phyloP scores from a whole-genome alignment of 2,888 invertebrate species.

The Drosophila rubida region DNA sequence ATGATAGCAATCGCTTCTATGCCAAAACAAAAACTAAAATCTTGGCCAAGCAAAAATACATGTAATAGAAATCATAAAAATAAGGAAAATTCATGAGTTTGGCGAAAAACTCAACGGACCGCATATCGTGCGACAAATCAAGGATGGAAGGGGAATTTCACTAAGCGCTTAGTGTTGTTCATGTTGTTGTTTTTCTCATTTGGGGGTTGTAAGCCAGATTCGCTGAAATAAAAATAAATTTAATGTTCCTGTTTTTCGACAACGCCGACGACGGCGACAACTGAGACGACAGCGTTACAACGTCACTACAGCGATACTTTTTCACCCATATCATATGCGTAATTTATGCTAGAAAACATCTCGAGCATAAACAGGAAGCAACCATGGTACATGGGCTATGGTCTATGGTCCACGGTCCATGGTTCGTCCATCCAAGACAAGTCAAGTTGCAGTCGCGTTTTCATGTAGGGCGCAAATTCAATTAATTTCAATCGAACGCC shows the following conservation, averaged over 20 bases:
- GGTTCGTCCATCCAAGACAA: slow-evolving; percentile 21
- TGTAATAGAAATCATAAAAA: slow-evolving; percentile 80
- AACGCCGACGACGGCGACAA: slow-evolving; percentile 25
- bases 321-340: slow-evolving; percentile 67
- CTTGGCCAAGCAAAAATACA: slow-evolving; percentile 54
- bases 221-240: slow-evolving; percentile 80
- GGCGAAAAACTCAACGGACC: slow-evolving; percentile 71
- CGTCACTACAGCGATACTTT: slow-evolving; percentile 20
- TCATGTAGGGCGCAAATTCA: slow-evolving; percentile 78
- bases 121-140: slow-evolving; percentile 66
- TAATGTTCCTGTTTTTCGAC: slow-evolving; percentile 79
- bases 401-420: slow-evolving; percentile 35
- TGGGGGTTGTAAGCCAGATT: slow-evolving; percentile 59
- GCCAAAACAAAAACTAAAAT: slow-evolving; percentile 74
- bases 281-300: slow-evolving; percentile 18
- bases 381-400: slow-evolving; percentile 9
- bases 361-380: slow-evolving; percentile 77
- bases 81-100: slow-evolving; percentile 81
- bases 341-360: slow-evolving; percentile 77
- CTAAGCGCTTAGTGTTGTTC: slow-evolving; percentile 66
- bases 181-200: slow-evolving; percentile 39
- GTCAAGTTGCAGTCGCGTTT: slow-evolving; percentile 62
- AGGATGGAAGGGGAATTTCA: slow-evolving; percentile 30
- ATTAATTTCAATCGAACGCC: slow-evolving; percentile 85
- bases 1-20: slow-evolving; percentile 37